Evolutionary conservation across 2,888 invertebrate species (phyloP), one percentile per base, ranked within the genome.

Genomic region (Amblyteles armatorius): DNA sequence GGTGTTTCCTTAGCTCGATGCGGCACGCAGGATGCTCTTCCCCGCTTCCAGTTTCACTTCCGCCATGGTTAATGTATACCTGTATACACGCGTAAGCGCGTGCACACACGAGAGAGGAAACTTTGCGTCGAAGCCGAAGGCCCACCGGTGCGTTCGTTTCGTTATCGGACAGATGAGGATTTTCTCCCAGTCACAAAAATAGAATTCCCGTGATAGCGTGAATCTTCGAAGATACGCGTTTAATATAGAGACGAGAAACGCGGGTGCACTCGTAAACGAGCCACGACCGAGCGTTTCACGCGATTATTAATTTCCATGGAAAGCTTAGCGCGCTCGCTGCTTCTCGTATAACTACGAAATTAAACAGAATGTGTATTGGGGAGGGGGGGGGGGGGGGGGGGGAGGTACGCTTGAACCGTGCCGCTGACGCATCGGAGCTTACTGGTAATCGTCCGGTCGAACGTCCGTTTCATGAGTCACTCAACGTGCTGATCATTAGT

Each of bases 391-490:
- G 33, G 44, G 13, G 44, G 16, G 4, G 44, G 16, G 44, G 13
- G 44, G 16, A 29, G 52, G 33, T 79, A 48, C 6, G 52, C 52
- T 60, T 22, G 68, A 55, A 68, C 57, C 60, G 13, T 50, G 50
- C n/a, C 52, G 52, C 57, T 83, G 83, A 83, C 83, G 79, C 83
- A 76, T 79, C 73, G n/a, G 57, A 40, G 80, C 71, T 76, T 44
- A 33, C 63, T 29, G 63, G 63, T 63, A 63, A 63, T 63, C 63
- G 16, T 16, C 16, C 63, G 63, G 29, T 26, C 29, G 63, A 63
- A 33, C 63, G 63, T 63, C 16, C 63, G 63, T 13, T n/a, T 63
- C 29, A 3, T 63, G 63, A 63, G 29, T 63, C 33, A 63, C 63
- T 6, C 29, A 63, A 63, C 29, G 63, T 7, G 11, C 29, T n/a